Percentiles rank a stretch among this genome's conserved stretches.
phyloP scores from a whole-genome alignment of 2,797 vertebrate species.

The Saxicola maurus region DNA sequence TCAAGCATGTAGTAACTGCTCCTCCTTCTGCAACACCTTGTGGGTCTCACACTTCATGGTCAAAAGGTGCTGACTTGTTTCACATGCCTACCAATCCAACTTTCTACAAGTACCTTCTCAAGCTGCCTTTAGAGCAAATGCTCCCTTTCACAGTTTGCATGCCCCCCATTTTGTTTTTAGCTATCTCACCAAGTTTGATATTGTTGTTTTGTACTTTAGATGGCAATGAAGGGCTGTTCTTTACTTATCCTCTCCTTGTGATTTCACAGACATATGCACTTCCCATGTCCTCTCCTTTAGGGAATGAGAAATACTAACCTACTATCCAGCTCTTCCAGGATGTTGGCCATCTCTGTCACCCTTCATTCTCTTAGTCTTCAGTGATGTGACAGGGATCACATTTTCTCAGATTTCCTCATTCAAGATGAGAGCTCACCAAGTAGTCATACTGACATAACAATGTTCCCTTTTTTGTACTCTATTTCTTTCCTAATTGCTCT shows the following conservation, averaged over 20 bases:
- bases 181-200: background rate
- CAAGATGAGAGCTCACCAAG: background rate
- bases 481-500: background rate
- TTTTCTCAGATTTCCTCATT: background rate
- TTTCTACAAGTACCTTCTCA: background rate
- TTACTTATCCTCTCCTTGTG: background rate
- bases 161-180: background rate
- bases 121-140: background rate
- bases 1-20: background rate
- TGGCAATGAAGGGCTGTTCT: background rate
- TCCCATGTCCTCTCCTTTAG: background rate
- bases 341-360: background rate
- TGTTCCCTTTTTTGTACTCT: background rate
- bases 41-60: background rate
- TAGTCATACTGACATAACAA: background rate
- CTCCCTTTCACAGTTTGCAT: background rate
- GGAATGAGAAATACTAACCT: background rate
- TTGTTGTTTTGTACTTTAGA: background rate
- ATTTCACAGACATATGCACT: background rate
- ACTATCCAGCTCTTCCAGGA: background rate
- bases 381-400: background rate
- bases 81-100: background rate
- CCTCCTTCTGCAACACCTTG: background rate
- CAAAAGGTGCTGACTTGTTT: background rate
- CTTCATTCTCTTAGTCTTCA: background rate